phyloP scores from a whole-genome alignment of 1,140 invertebrate genomes.

The Battus philenor region DNA sequence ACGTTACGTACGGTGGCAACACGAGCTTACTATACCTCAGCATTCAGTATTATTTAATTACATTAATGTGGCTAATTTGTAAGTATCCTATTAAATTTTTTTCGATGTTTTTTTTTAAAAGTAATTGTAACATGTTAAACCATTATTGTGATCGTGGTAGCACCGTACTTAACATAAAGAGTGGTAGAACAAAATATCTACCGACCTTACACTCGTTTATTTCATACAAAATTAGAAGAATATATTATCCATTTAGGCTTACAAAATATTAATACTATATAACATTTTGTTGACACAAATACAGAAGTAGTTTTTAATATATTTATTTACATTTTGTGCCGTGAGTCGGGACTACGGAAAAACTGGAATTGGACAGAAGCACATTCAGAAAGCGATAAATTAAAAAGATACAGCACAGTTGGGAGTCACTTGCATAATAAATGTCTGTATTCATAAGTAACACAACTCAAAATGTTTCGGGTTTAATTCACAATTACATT shows the following conservation, averaged over 20 bases:
- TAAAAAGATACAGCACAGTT: not conserved
- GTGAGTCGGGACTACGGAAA: conserved; percentile 16
- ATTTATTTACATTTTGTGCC: conserved; percentile 35
- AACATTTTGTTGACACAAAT: conserved; percentile 62
- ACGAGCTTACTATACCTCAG: not conserved
- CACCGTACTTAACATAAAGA: conserved; percentile 19
- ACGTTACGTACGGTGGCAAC: conserved; percentile 21
- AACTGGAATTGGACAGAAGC: conserved; percentile 21
- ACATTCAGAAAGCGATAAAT: conserved; percentile 17
- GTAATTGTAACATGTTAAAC: not conserved
- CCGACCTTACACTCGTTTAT: conserved; percentile 29
- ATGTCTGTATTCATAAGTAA: not conserved
- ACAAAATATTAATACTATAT: conserved; percentile 67
- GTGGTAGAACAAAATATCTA: conserved; percentile 18
- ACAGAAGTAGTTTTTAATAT: conserved; percentile 49
- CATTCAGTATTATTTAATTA: no score
- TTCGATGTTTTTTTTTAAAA: no score
- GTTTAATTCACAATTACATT: conserved; percentile 1
- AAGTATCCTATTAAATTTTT: no score
- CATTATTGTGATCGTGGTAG: conserved; percentile 10
- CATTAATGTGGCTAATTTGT: no score
- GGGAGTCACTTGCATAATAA: conserved; percentile 11
- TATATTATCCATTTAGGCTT: conserved; percentile 73
- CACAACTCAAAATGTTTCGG: conserved; percentile 6
- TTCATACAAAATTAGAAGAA: conserved; percentile 74